Percentiles rank a stretch among this genome's conserved stretches.
phyloP scores from a whole-genome alignment of 1,140 invertebrate genomes.

The Trialeurodes vaporariorum region DNA sequence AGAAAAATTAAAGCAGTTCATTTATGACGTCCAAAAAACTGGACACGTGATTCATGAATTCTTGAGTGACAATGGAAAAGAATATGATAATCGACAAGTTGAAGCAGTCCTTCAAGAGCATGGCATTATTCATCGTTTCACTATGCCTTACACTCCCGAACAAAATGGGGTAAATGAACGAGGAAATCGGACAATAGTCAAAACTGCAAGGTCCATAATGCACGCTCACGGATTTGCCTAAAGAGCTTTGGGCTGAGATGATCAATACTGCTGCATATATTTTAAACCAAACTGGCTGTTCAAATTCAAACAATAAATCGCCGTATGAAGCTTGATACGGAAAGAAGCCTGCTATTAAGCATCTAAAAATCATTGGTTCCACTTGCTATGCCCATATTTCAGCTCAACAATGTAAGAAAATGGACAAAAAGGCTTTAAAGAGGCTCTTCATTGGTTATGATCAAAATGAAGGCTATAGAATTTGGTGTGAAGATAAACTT shows the following conservation, averaged over 20 bases:
- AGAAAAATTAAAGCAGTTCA: constrained; percentile 22
- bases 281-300: constrained; percentile 31
- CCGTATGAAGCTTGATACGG: constrained; percentile 32
- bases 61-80: constrained; percentile 31
- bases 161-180: constrained; percentile 34
- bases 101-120: constrained; percentile 6
- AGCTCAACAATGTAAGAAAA: constrained; percentile 4
- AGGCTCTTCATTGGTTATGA: too few species aligned
- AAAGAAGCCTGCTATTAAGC: constrained; percentile 28
- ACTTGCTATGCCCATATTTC: constrained; percentile 12
- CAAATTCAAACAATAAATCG: constrained; percentile 23
- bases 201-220: constrained; percentile 27
- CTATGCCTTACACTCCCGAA: constrained; percentile 30
- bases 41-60: constrained; percentile 24
- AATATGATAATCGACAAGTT: constrained; percentile 21
- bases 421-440: neutral
- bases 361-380: constrained; percentile 25
- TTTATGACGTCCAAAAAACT: constrained; percentile 20
- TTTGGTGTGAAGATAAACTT: too few species aligned
- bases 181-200: constrained; percentile 29
- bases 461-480: constrained; percentile 10
- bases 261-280: constrained; percentile 33
- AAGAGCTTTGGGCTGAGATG: constrained; percentile 23
- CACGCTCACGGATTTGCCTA: constrained; percentile 20
- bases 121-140: constrained; percentile 12